Percentiles rank a stretch among this genome's conserved stretches.
phyloP scores from a whole-genome alignment of 1,140 invertebrate genomes.

The Meloidogyne exigua region DNA sequence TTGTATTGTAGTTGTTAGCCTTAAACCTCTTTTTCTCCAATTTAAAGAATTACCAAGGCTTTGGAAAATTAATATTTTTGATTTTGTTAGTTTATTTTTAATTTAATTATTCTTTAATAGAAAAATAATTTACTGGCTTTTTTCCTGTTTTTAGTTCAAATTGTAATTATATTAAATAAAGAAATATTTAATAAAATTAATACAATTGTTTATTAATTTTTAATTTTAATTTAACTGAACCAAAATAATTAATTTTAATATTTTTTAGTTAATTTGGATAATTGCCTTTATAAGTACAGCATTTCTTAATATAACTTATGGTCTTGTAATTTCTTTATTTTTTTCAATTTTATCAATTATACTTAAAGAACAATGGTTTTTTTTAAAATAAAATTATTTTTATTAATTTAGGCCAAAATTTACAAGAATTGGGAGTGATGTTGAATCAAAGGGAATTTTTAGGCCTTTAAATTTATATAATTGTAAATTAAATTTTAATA shows the following conservation, averaged over 20 bases:
- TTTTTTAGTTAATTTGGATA: constrained; percentile 23
- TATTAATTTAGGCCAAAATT: constrained; percentile 28
- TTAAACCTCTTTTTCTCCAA: constrained; percentile 66
- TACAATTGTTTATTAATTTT: not conserved
- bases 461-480: constrained; percentile 14
- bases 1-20: constrained; percentile 67
- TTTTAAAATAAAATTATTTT: constrained; percentile 19
- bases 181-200: too few species aligned
- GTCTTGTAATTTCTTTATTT: constrained; percentile 15
- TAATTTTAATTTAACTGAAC: not conserved
- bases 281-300: constrained; percentile 15
- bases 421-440: not conserved
- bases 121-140: too few species aligned
- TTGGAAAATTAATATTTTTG: constrained; percentile 14
- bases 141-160: too few species aligned
- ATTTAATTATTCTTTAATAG: too few species aligned
- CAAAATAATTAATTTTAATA: too few species aligned
- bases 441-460: constrained; percentile 15
- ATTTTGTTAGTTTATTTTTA: constrained; percentile 14
- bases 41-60: constrained; percentile 26
- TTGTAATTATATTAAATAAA: too few species aligned
- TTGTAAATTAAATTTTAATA: not conserved
- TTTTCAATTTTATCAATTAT: constrained; percentile 66
- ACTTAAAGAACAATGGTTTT: constrained; percentile 62
- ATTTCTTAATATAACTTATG: constrained; percentile 24